Percentiles rank a stretch among this genome's conserved stretches.
phyloP scores from a whole-genome alignment of 2,113 vertebrate genomes.

The Nerophis ophidion region DNA sequence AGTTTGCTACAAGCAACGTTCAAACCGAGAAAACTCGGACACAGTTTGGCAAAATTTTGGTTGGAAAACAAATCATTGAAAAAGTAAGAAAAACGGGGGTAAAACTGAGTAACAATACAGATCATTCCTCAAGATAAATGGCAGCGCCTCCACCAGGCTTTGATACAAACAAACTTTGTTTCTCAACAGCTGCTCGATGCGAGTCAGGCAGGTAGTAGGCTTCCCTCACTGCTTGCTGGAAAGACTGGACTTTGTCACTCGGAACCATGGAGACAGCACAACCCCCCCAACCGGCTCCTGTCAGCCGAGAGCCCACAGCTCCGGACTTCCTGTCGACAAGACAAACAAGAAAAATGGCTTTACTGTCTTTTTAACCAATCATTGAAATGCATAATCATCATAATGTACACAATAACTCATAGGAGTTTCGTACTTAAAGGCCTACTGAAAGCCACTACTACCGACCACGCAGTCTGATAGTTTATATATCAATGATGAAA shows the following conservation, averaged over 20 bases:
- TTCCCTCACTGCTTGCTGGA: conserved; percentile 78
- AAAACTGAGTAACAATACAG: neutral
- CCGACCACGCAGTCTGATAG: no score
- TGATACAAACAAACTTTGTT: conserved; percentile 84
- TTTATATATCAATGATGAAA: no score
- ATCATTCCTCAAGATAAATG: conserved; percentile 78
- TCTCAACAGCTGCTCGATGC: conserved; percentile 61
- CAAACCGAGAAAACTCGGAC: no score
- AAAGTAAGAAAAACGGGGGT: no score
- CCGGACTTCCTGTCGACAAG: conserved; percentile 78
- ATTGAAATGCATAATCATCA: no score
- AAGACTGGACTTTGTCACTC: conserved; percentile 73
- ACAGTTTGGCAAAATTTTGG: no score
- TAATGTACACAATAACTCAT: no score
- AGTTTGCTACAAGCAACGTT: no score
- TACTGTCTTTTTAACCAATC: neutral
- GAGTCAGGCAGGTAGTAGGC: conserved; percentile 75
- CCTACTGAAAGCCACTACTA: no score
- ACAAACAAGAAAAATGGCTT: conserved; percentile 29
- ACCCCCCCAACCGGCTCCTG: conserved; percentile 97
- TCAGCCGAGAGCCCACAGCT: conserved; percentile 88
- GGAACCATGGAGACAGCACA: conserved; percentile 94
- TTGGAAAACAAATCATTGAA: no score
- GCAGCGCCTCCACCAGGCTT: conserved; percentile 88
- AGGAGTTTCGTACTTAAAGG: no score